Percentiles rank a stretch among this genome's conserved stretches.
phyloP scores from a whole-genome alignment of 2,113 vertebrate species.

The Oncorhynchus clarkii region DNA sequence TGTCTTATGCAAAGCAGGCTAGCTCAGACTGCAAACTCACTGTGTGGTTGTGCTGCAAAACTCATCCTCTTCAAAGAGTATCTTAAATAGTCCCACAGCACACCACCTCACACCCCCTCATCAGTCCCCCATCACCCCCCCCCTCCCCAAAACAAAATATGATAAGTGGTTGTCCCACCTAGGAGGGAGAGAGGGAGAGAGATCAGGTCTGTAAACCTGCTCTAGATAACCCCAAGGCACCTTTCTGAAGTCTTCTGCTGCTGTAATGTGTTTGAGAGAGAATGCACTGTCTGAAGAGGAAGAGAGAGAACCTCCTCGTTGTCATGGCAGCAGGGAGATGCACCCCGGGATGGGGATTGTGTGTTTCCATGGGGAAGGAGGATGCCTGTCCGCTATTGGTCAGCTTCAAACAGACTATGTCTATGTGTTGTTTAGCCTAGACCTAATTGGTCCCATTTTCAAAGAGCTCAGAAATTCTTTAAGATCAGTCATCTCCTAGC shows the following conservation, averaged over 20 bases:
- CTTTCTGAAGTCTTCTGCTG: not conserved
- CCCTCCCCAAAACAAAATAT: no score
- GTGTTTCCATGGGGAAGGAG: slow-evolving; percentile 69
- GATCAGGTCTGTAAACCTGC: slow-evolving; percentile 12
- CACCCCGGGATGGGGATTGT: slow-evolving; percentile 69
- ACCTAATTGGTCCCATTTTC: slow-evolving; percentile 48
- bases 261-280: not conserved
- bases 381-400: slow-evolving; percentile 64
- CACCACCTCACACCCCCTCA: no score
- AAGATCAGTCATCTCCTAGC: no score
- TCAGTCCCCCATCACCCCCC: no score
- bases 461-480: slow-evolving; percentile 12
- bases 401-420: slow-evolving; percentile 41
- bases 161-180: no score
- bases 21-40: not conserved
- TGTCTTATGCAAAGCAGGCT: not conserved
- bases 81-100: no score
- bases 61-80: no score
- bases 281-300: not conserved
- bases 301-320: slow-evolving; percentile 37
- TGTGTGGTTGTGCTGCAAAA: no score
- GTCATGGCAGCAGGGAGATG: slow-evolving; percentile 73
- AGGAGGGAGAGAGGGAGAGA: no score
- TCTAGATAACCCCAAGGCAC: not conserved
- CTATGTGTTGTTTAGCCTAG: slow-evolving; percentile 30